phyloP scores from a whole-genome alignment of 2,113 vertebrate species.

The Leptobrachium ailaonicum region DNA sequence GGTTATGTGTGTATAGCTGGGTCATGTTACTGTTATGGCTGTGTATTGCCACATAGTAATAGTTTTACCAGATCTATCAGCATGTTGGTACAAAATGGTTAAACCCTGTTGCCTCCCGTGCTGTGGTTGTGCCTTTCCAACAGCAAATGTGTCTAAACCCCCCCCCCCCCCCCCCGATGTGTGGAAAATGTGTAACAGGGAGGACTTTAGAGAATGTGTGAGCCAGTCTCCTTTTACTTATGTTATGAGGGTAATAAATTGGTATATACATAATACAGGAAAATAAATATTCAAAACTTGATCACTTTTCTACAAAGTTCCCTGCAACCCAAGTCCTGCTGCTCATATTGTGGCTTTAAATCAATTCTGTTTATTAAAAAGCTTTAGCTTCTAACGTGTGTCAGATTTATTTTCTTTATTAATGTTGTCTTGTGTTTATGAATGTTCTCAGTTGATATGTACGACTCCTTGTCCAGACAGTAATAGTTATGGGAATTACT shows the following conservation, averaged over 20 bases:
- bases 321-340: conserved; percentile 79
- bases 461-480: no score
- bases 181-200: conserved; percentile 7
- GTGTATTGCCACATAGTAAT: conserved; percentile 31
- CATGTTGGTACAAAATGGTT: neutral
- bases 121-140: conserved; percentile 46
- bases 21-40: conserved; percentile 27
- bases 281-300: conserved; percentile 70
- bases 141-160: conserved; percentile 18
- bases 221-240: conserved; percentile 16
- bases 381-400: conserved; percentile 80
- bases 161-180: neutral
- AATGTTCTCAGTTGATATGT: no score
- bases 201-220: conserved; percentile 28
- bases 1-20: neutral
- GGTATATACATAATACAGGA: conserved; percentile 57
- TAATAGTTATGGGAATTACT: no score
- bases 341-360: conserved; percentile 87
- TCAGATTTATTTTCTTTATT: conserved; percentile 50
- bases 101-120: conserved; percentile 38
- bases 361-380: conserved; percentile 91
- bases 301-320: conserved; percentile 82
- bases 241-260: conserved; percentile 28
- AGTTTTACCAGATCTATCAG: neutral
- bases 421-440: neutral